Percentiles rank a stretch among this genome's conserved stretches.
These are phyloP conservation scores for Slavum lentiscoides DNA, from an alignment of 2,888 invertebrate genomes.

Conservation along the genomic window DNA sequence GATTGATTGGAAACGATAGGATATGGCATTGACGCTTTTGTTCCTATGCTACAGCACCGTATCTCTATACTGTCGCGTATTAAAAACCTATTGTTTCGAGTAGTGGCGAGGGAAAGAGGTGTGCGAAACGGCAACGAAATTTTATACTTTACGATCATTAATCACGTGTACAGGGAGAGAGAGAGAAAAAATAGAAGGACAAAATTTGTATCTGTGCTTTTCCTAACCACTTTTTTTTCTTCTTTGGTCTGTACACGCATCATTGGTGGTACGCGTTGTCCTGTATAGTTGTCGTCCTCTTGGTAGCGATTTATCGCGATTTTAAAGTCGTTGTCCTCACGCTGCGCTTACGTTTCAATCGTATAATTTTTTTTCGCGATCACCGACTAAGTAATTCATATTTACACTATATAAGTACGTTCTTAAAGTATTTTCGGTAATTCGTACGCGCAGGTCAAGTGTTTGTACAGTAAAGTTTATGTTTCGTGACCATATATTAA, in stretches of 20 bases:
- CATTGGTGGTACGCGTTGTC: background rate
- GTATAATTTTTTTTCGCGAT: background rate
- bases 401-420: background rate
- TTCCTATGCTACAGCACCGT: background rate
- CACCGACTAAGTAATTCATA: too few relatives aligned
- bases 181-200: background rate
- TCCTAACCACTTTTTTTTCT: background rate
- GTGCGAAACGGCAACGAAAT: slow-evolving; percentile 13
- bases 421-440: background rate
- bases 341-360: background rate
- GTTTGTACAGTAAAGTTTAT: too few relatives aligned
- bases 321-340: background rate
- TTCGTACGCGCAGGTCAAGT: too few relatives aligned
- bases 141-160: slow-evolving; percentile 22
- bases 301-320: slow-evolving; percentile 11
- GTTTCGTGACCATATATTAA: too few relatives aligned
- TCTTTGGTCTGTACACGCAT: background rate
- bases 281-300: background rate
- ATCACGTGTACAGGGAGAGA: slow-evolving; percentile 1
- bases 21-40: background rate
- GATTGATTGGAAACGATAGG: slow-evolving; percentile 1
- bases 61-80: background rate
- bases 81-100: slow-evolving; percentile 28
- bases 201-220: slow-evolving; percentile 33
- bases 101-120: background rate